Evolutionary conservation across 2,113 vertebrate species (phyloP).

Genomic region (Megaceryle maxima): DNA sequence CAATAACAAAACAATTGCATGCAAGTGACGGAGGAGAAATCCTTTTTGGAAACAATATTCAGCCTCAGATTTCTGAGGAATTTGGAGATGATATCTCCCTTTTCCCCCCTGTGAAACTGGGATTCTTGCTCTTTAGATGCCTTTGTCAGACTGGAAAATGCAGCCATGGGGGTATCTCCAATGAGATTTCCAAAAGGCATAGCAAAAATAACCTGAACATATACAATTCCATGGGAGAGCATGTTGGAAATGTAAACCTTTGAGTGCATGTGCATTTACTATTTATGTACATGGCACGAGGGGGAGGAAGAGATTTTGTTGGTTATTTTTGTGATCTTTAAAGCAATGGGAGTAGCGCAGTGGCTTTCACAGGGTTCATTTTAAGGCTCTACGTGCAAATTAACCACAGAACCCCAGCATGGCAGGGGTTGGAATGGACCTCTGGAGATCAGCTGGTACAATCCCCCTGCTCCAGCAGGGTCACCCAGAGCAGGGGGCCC

Average conservation of each 20-base stretch:
- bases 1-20: constrained; percentile 28
- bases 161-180: not conserved
- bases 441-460: not conserved
- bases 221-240: not conserved
- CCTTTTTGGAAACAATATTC: constrained; percentile 41
- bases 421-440: not conserved
- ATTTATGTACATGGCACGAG: not conserved
- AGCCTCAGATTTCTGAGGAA: constrained; percentile 28
- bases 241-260: constrained; percentile 24
- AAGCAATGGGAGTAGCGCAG: not conserved
- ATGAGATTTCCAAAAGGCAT: not conserved
- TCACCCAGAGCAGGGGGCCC: not conserved
- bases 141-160: not conserved
- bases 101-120: not conserved
- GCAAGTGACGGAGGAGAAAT: not conserved
- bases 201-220: constrained; percentile 25
- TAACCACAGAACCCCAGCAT: not conserved
- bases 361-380: not conserved
- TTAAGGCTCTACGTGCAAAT: not conserved
- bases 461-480: not conserved
- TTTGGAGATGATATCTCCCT: not conserved
- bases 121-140: not conserved
- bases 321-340: constrained; percentile 24
- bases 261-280: constrained; percentile 11
- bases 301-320: not conserved